Evolutionary conservation across 2,113 vertebrate genomes (phyloP).

Genomic region (Catharus minimus): DNA sequence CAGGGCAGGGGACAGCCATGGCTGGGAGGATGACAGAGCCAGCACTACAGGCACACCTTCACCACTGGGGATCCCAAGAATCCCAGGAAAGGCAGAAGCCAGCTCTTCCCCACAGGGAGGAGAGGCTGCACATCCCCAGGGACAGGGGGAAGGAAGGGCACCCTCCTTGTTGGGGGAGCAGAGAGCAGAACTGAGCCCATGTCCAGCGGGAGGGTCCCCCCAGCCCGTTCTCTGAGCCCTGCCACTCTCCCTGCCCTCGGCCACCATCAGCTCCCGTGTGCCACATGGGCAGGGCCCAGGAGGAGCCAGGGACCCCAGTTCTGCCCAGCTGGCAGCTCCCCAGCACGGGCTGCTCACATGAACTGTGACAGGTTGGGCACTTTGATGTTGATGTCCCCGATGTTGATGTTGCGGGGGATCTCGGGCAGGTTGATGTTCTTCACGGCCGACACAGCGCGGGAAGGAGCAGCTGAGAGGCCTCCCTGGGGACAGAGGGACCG

Average conservation of each 20-base stretch:
- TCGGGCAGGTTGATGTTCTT: conserved; percentile 96
- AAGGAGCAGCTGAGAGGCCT: conserved; percentile 88
- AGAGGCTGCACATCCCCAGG: fast-evolving
- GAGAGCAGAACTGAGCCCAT: not conserved
- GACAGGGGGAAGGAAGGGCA: not conserved
- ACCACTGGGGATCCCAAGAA: not conserved
- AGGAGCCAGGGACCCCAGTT: not conserved
- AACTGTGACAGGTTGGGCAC: conserved; percentile 93
- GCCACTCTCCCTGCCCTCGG: not conserved
- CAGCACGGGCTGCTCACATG: conserved; percentile 57
- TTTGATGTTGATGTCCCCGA: conserved; percentile 95
- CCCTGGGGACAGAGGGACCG: conserved; percentile 68
- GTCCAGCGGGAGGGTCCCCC: not conserved
- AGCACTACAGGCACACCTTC: not conserved
- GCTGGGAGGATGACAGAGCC: not conserved
- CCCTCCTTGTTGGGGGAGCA: not conserved
- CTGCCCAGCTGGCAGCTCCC: not conserved
- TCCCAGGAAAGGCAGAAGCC: not conserved
- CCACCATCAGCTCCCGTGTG: not conserved
- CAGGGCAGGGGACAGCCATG: not conserved
- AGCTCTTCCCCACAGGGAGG: fast-evolving
- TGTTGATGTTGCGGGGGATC: conserved; percentile 95
- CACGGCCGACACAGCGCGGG: conserved; percentile 89
- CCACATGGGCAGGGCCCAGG: fast-evolving
- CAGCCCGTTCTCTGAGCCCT: not conserved